A percentile compares a stretch with the other conserved stretches of the same genome.
Conservation (phyloP, 2,888 invertebrate species). For the Spodoptera exigua region DNA sequence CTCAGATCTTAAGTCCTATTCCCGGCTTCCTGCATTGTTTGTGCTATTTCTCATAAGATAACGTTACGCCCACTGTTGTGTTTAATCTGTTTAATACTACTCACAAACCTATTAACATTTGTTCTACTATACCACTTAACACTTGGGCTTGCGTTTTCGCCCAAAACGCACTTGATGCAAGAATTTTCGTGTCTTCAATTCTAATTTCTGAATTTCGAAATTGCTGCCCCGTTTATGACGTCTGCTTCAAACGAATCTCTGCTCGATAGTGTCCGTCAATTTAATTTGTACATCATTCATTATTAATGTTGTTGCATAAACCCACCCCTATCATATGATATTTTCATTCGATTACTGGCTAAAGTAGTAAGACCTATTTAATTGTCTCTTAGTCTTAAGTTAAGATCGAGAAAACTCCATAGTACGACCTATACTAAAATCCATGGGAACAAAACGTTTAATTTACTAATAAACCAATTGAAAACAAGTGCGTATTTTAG, state of each 20-base stretch:
- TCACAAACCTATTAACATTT: conserved; percentile 45
- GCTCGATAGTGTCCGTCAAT: conserved; percentile 67
- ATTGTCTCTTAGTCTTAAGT: conserved; percentile 65
- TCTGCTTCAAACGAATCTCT: conserved; percentile 75
- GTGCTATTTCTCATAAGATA: conserved; percentile 57
- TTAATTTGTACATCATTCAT: conserved; percentile 50
- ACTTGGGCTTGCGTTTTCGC: conserved; percentile 25
- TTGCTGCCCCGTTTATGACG: conserved; percentile 19
- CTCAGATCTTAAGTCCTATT: conserved; percentile 65
- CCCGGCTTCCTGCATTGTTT: conserved; percentile 63
- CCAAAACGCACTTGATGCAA: conserved; percentile 52
- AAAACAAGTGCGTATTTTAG: conserved; percentile 48
- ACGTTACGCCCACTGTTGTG: conserved; percentile 47
- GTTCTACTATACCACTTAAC: conserved; percentile 30
- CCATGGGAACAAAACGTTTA: conserved; percentile 47
- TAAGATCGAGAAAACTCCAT: conserved; percentile 56
- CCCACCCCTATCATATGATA: conserved; percentile 79
- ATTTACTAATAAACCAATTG: conserved; percentile 54
- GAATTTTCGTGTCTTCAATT: conserved; percentile 29
- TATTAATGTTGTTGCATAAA: conserved; percentile 74
- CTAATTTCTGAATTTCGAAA: conserved; percentile 11
- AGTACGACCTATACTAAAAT: conserved; percentile 42
- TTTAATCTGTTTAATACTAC: conserved; percentile 46
- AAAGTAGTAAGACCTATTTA: conserved; percentile 59
- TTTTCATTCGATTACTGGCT: conserved; percentile 56